Base-by-base conservation (phyloP, 2,797 vertebrate genomes). In the Clangula hyemalis region DNA sequence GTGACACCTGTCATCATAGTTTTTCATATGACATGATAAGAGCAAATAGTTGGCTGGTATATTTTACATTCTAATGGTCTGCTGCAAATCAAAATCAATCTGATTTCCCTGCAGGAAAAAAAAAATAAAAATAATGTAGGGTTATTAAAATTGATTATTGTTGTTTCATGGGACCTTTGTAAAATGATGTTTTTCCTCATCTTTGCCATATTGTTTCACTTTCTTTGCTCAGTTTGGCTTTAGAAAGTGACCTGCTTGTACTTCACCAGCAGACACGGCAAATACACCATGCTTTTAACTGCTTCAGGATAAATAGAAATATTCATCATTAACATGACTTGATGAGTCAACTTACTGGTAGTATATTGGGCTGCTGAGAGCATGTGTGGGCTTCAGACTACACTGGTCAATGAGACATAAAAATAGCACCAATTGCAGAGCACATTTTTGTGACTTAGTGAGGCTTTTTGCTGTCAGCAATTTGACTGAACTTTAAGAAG, bases 391-490 rank as follows among this genome's bases (percentile, higher is more conserved):
- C 49, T 86, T 95, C 56, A 87, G 83, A 78, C 60, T 85, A 74
- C 49, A 34, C 93, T 34, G 89, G 64, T 85, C 90, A 94, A 65
- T 93, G 96, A 94, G 74, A 88, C 87, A 84, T 88, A 93, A 93
- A 87, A 70, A 95, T 92, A 96, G 87, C 93, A 95, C 86, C 78
- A 83, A 78, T 80, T 86, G 90, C 39, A 75, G 51, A 82, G n/a
- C 75, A 78, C 62, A 70, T 89, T 93, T 81, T 70, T 49, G 38
- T 83, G 92, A 95, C 58, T 94, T 87, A 89, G 53, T 80, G 79
- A 94, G 85, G 62, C 24, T 77, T 89, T 91, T 85, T 81, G 56
- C 83, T 91, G 87, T 85, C 89, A 91, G 45, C 68, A 83, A n/a
- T 87, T 78, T 93, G 85, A 92, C 49, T 85, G 86, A 96, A 79